Conservation (phyloP, 1,140 invertebrate species). For the Euborellia annulipes region DNA sequence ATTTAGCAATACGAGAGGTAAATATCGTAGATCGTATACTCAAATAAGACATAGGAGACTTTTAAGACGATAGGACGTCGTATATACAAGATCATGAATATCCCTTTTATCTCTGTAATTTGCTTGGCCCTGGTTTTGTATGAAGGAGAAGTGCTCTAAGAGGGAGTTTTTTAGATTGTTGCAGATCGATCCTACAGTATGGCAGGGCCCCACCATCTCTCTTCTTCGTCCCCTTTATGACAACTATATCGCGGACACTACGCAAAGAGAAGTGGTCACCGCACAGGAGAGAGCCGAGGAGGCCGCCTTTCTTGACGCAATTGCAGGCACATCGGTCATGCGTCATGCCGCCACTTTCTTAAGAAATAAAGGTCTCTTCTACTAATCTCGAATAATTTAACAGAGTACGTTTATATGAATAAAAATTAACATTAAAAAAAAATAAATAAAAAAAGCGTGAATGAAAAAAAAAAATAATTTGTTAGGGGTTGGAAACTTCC, state of each 20-base stretch:
- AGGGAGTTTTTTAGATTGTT: conserved; percentile 45
- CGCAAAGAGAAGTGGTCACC: conserved; percentile 60
- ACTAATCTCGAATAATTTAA: not conserved
- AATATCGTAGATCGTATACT: too few species aligned
- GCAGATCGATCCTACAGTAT: conserved; percentile 36
- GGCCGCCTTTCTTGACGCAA: conserved; percentile 53
- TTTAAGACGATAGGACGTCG: too few species aligned
- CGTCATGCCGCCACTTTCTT: conserved; percentile 54
- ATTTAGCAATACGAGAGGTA: too few species aligned
- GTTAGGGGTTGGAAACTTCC: too few species aligned
- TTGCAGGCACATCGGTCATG: conserved; percentile 59
- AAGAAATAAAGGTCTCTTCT: conserved; percentile 38
- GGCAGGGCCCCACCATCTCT: conserved; percentile 45
- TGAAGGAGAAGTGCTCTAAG: too few species aligned
- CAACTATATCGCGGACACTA: conserved; percentile 58
- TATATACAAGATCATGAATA: too few species aligned
- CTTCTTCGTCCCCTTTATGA: conserved; percentile 50
- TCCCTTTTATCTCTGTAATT: too few species aligned
- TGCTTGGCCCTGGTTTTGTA: too few species aligned
- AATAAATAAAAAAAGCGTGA: conserved; percentile 1
- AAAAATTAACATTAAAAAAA: not conserved
- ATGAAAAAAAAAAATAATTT: conserved; percentile 7
- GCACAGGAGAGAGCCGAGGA: conserved; percentile 55
- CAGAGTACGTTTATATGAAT: not conserved
- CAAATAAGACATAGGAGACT: too few species aligned